Evolutionary conservation across 2,113 vertebrate genomes (phyloP).

Genomic region (Zapornia atra): DNA sequence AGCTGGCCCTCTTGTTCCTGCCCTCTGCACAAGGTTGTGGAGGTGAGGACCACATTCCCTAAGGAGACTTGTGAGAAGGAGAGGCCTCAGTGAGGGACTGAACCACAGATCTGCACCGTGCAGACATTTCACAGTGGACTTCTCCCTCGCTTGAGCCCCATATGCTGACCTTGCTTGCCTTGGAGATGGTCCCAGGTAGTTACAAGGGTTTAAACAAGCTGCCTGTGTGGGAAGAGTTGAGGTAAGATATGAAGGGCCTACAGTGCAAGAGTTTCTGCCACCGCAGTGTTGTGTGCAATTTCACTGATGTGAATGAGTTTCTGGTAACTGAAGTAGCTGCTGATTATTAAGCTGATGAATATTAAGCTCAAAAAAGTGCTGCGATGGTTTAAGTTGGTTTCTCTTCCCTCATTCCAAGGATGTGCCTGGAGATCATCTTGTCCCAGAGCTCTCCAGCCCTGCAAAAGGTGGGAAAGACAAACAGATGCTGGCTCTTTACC

Average conservation of each 20-base stretch:
- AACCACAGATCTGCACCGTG: not conserved
- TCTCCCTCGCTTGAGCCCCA: not conserved
- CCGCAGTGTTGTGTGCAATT: not conserved
- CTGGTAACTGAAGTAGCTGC: not conserved
- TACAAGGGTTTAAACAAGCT: slow-evolving; percentile 1
- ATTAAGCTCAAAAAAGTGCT: not conserved
- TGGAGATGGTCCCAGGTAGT: not conserved
- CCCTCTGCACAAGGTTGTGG: not conserved
- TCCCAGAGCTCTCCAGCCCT: not conserved
- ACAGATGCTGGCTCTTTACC: not conserved
- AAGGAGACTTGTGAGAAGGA: not conserved
- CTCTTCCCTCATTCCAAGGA: not conserved
- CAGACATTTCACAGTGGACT: not conserved
- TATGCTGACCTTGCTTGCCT: not conserved
- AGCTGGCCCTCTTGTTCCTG: not conserved
- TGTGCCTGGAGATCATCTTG: not conserved
- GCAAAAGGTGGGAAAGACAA: not conserved
- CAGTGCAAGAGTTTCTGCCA: not conserved
- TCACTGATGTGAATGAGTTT: not conserved
- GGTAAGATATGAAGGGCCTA: not conserved
- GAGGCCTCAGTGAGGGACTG: not conserved
- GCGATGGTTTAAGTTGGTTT: not conserved
- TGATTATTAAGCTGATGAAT: not conserved
- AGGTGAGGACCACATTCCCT: not conserved
- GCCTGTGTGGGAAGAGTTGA: not conserved